These are phyloP conservation scores for Portunus trituberculatus DNA, from an alignment of 1,140 invertebrate species.

Conservation along the genomic window DNA sequence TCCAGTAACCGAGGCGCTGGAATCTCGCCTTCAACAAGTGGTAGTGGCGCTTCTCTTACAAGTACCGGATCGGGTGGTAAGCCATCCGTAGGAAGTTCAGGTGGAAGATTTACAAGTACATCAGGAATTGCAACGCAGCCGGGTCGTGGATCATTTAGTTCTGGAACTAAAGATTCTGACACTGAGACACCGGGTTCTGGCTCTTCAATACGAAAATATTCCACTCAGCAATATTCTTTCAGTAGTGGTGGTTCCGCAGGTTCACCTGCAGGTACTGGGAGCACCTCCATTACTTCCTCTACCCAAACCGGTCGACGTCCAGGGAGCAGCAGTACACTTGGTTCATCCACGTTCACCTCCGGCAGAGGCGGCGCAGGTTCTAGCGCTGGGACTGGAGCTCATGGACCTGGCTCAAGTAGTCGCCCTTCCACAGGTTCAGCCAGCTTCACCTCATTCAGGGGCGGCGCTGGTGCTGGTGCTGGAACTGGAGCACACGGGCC, in stretches of 20 bases:
- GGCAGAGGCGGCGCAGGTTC: too few relatives aligned
- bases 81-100: background rate
- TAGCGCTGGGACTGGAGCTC: background rate
- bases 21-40: background rate
- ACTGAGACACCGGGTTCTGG: background rate
- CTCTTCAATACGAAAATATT: too few relatives aligned
- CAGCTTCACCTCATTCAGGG: background rate
- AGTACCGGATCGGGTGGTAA: background rate
- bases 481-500: background rate
- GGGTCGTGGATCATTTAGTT: background rate
- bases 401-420: too few relatives aligned
- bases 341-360: too few relatives aligned
- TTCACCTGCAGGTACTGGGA: too few relatives aligned
- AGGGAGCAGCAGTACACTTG: too few relatives aligned
- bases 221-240: too few relatives aligned
- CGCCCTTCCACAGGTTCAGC: too few relatives aligned
- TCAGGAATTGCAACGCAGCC: background rate
- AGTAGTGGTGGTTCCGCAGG: too few relatives aligned
- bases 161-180: background rate
- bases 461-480: background rate
- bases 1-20: background rate
- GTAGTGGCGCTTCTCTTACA: background rate
- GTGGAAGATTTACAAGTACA: background rate
- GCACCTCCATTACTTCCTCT: too few relatives aligned
- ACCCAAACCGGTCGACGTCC: too few relatives aligned